Conservation (phyloP, 1,140 invertebrate genomes). For the Tetramorium alpestre region DNA sequence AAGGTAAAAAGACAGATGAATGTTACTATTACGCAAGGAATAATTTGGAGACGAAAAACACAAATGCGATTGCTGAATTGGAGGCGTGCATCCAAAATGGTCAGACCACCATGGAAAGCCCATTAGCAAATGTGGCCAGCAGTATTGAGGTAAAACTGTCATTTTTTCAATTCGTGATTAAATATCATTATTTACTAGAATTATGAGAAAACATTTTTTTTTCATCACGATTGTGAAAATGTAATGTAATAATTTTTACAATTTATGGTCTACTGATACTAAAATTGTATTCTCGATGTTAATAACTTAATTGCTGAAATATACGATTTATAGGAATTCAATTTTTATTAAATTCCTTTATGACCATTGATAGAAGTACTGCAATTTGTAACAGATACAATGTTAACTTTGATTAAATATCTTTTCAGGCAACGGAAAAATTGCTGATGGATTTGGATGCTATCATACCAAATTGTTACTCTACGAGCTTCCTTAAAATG, state of each 20-base stretch:
- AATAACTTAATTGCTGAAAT: neutral
- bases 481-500: neutral
- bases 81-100: neutral
- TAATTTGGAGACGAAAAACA: neutral
- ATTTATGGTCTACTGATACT: neutral
- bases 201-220: neutral
- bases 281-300: neutral
- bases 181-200: neutral
- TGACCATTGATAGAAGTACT: neutral
- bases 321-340: neutral
- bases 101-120: neutral
- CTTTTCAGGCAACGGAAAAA: neutral
- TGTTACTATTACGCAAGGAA: slow-evolving; percentile 3
- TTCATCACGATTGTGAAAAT: too few species aligned
- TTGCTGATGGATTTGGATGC: neutral
- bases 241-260: neutral
- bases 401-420: neutral
- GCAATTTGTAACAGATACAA: neutral
- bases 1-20: slow-evolving; percentile 5
- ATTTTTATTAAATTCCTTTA: neutral
- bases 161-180: neutral
- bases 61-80: neutral
- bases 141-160: neutral
- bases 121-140: neutral
- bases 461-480: slow-evolving; percentile 5